Percentiles rank a stretch among this genome's conserved stretches.
phyloP scores from a whole-genome alignment of 2,113 vertebrate species.

The Cyphomyrus plagiostoma region DNA sequence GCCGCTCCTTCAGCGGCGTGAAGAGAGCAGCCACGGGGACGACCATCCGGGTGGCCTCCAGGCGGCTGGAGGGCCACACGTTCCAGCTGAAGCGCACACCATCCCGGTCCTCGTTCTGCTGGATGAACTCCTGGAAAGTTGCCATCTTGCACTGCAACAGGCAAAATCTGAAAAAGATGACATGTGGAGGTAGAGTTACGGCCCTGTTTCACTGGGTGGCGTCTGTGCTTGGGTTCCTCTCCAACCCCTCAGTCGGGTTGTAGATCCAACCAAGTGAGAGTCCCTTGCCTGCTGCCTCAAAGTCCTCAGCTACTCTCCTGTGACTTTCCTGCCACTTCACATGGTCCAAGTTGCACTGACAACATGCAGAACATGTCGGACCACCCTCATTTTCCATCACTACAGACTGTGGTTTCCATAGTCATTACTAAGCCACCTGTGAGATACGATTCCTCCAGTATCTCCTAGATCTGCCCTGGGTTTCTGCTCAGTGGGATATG shows the following conservation, averaged over 20 bases:
- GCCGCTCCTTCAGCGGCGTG: conserved; percentile 82
- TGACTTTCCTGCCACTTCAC: neutral
- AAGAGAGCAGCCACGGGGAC: conserved; percentile 85
- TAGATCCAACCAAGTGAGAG: neutral
- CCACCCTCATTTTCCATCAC: neutral
- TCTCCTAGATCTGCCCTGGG: neutral
- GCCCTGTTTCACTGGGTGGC: neutral
- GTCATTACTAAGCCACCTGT: neutral
- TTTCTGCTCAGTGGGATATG: neutral
- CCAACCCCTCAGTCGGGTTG: neutral
- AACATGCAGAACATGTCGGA: neutral
- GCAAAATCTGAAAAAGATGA: conserved; percentile 39
- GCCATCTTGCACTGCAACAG: conserved; percentile 66
- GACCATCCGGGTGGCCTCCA: conserved; percentile 96
- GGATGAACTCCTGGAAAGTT: conserved; percentile 93
- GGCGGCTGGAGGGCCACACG: conserved; percentile 92
- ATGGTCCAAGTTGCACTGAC: neutral
- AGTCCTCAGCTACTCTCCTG: neutral
- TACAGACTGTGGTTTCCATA: neutral
- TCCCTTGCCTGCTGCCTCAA: neutral
- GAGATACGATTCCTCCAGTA: neutral
- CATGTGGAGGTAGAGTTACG: neutral
- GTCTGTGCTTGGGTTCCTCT: neutral
- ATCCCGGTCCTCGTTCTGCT: conserved; percentile 94
- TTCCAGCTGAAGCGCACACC: conserved; percentile 98